Evolutionary conservation across 2,113 vertebrate genomes (phyloP), one percentile per base, ranked within the genome.

Genomic region (Circaetus cinerascens): DNA sequence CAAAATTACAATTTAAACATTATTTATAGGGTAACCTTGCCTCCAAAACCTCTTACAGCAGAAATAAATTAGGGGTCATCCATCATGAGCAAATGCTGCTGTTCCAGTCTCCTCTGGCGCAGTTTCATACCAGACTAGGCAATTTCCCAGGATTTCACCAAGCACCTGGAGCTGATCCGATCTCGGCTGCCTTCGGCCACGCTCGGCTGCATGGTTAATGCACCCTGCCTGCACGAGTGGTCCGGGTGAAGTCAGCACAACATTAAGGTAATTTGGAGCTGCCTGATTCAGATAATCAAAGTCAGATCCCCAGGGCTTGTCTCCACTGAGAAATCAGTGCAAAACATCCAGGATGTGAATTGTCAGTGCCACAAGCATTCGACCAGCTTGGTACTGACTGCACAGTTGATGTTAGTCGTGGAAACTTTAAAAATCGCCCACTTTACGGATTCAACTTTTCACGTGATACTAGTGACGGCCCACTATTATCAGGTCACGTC

Each of bases 51-150:
- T 93, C 88, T 90, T 62, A 14, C 64, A 59, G 72, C 5, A 2
- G 88, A 92, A 93, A 86, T 63, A 94, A 93, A 95, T 90, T 15
- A 71, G 16, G 59, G 46, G n/a, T 83, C 59, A 94, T 94, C 76
- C 64, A 59, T 92, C 90, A 84, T 2, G 62, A 94, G 66, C 57
- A 64, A 87, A 60, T 2, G 67, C 51, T 92, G 86, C 72, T 74
- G 26, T 43, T 77, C 43, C 90, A 38, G 21, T 20, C 92, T 94
- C 46, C 82, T 48, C 59, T 55, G 59, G 81, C 2, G 2, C 59
- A 56, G 48, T 53, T 88, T 82, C 59, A 36, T 38, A 53, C 13
- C 85, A 80, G 76, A 38, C 53, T 6, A 20, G 25, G 43, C 45
- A 38, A 76, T 86, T 73, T 51, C 82, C 71, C 53, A 40, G 71